Evolutionary conservation across 2,797 vertebrate species (phyloP), one percentile per base, ranked within the genome.

Genomic region (Sciaenops ocellatus): DNA sequence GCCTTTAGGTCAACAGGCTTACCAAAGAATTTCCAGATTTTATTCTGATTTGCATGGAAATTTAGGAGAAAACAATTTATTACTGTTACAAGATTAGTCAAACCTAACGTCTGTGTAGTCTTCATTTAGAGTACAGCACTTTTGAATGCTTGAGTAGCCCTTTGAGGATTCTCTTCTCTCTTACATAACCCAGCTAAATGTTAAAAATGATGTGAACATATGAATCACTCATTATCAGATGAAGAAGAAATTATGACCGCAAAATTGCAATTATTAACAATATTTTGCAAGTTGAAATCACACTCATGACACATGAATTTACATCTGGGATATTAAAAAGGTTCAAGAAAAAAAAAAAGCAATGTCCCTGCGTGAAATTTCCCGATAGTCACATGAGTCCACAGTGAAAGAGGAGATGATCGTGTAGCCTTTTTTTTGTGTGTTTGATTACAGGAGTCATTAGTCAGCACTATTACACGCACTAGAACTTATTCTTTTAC

Each of bases 11-110:
- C 83, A 92, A 91, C 90, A 92, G 69, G 47, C 69, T 82, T 61
- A 63, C 56, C 62, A 79, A 90, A 83, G 74, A 87, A 88, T 89
- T 92, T 93, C 88, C 88, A 90, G 82, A 86, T 92, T 90, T 90
- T 30, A 66, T 81, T 83, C 60, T 70, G 82, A 90, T 90, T 89
- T 82, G 77, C 52, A 46, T 69, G 78, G 80, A 89, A 80, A 79
- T 85, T 73, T 56, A 34, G 55, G 64, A 30, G 24, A 89, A 90
- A 89, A 89, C 83, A 73, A 86, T 69, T 60, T 82, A 69, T 84
- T 78, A 76, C 76, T 75, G 50, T 62, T 79, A 75, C 51, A 44
- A 84, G 46, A 69, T 74, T 65, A 30, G 50, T 82, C 74, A 83
- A 69, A 82, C 5, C 17, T 17, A 61, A 69, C 26, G 26, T 52